Evolutionary conservation across 2,113 vertebrate genomes (phyloP).

Genomic region (Loxodonta africana): DNA sequence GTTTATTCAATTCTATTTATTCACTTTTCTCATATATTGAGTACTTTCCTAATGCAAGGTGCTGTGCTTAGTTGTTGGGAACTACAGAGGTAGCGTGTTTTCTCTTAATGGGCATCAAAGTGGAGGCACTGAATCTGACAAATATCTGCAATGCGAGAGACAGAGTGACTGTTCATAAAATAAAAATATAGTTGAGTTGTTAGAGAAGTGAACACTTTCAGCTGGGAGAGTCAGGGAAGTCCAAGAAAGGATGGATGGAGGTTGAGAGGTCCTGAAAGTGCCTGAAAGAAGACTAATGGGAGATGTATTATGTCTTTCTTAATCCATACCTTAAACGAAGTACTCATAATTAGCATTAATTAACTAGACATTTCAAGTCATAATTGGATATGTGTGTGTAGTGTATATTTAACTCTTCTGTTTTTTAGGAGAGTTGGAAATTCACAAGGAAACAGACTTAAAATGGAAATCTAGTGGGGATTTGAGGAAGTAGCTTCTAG

Average conservation of each 20-base stretch:
- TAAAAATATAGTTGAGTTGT: background rate
- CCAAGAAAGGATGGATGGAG: background rate
- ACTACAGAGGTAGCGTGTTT: background rate
- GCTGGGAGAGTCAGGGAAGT: background rate
- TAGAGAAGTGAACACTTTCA: background rate
- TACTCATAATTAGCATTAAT: slow-evolving; percentile 12
- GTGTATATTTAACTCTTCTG: background rate
- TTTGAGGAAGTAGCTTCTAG: background rate
- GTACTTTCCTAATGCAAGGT: background rate
- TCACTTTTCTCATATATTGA: background rate
- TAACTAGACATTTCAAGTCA: background rate
- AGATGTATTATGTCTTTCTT: background rate
- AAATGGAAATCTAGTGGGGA: background rate
- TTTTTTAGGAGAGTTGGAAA: background rate
- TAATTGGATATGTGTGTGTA: background rate
- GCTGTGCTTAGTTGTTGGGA: background rate
- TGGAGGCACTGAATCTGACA: background rate
- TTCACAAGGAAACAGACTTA: background rate
- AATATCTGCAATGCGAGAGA: background rate
- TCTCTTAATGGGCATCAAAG: background rate
- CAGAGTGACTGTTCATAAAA: background rate
- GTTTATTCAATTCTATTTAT: background rate
- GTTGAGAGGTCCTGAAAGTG: background rate
- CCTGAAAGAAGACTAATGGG: background rate
- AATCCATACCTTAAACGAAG: background rate